A percentile compares a stretch with the other conserved stretches of the same genome.
Conservation (phyloP, 64 coral and sea anemone genomes). For the Dendronephthya gigantea region DNA sequence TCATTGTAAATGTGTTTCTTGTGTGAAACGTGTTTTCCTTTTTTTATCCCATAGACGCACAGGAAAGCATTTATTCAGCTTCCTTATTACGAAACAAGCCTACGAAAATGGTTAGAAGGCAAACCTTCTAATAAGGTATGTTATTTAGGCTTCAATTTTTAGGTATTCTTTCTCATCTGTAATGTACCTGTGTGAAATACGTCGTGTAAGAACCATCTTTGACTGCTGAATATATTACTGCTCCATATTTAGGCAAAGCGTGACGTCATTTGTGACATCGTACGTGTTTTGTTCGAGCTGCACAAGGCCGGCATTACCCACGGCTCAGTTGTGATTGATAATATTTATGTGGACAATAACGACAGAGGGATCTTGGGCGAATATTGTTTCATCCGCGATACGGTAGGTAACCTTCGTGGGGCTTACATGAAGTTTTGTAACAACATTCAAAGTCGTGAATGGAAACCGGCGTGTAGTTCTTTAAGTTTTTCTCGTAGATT, state of each 20-base stretch:
- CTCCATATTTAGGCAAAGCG: neutral
- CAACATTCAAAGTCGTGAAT: too few species aligned
- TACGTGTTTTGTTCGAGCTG: neutral
- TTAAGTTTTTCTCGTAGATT: too few species aligned
- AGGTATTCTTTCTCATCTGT: too few species aligned
- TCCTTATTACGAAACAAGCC: neutral
- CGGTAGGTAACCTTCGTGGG: neutral
- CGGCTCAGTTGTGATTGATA: neutral
- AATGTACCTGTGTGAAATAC: too few species aligned
- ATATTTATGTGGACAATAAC: neutral
- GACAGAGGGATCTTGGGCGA: neutral
- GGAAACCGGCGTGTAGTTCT: too few species aligned
- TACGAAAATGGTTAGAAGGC: neutral
- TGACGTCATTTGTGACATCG: neutral
- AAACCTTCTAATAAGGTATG: neutral
- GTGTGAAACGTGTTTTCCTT: too few species aligned
- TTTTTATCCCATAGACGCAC: neutral
- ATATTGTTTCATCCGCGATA: neutral
- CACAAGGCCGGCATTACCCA: neutral
- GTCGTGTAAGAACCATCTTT: neutral
- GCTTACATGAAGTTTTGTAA: too few species aligned
- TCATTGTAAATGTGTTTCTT: neutral
- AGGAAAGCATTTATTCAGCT: neutral
- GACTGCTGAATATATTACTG: neutral
- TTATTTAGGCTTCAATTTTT: too few species aligned